phyloP scores from a whole-genome alignment of 2,888 invertebrate species.

The Diaprepes abbreviatus region DNA sequence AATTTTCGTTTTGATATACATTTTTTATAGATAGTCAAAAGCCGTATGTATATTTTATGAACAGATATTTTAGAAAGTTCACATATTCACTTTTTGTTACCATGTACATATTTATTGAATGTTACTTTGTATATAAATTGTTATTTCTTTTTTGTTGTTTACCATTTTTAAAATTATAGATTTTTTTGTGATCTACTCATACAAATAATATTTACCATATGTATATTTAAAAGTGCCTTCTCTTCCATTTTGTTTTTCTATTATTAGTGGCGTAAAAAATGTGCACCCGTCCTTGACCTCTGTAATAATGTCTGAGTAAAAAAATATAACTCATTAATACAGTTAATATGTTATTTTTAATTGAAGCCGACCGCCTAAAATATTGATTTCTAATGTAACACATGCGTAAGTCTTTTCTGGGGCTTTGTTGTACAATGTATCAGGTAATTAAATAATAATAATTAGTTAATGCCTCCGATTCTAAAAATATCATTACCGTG shows the following conservation, averaged over 20 bases:
- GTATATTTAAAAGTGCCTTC: conserved; percentile 42
- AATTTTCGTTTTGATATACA: too few relatives aligned
- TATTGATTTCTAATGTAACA: too few relatives aligned
- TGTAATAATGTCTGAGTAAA: conserved; percentile 30
- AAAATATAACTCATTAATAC: conserved; percentile 28
- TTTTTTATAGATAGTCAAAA: conserved; percentile 8
- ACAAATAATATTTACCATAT: conserved; percentile 10
- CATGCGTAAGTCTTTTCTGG: too few relatives aligned
- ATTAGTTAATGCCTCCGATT: too few relatives aligned
- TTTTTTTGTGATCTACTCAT: conserved; percentile 8
- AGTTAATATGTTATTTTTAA: too few relatives aligned
- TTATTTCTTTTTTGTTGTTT: conserved; percentile 16
- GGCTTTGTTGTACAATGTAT: too few relatives aligned
- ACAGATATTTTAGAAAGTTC: not conserved
- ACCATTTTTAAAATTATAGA: not conserved
- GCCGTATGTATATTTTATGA: not conserved
- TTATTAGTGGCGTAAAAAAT: conserved; percentile 27
- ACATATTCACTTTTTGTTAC: conserved; percentile 24
- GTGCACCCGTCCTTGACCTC: conserved; percentile 40
- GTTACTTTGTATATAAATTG: conserved; percentile 31
- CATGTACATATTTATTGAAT: conserved; percentile 39
- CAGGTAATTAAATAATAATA: too few relatives aligned
- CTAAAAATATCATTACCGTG: too few relatives aligned
- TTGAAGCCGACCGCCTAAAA: too few relatives aligned
- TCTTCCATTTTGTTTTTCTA: conserved; percentile 28